Conservation (phyloP, 2,113 vertebrate genomes). For the Hippocampus barbouri region DNA sequence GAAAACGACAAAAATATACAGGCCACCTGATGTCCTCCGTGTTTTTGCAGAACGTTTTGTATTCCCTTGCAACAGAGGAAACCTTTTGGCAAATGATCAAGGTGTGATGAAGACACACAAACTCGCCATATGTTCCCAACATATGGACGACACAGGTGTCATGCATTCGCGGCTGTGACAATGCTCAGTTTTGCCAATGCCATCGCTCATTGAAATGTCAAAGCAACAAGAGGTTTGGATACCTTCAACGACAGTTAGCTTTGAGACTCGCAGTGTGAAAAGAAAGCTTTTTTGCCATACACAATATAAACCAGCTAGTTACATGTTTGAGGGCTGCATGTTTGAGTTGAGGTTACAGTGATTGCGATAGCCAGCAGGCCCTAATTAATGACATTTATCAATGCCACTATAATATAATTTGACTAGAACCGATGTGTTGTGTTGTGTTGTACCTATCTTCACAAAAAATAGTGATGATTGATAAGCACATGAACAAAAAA, state of each 20-base stretch:
- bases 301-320: background rate
- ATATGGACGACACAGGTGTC: slow-evolving; percentile 22
- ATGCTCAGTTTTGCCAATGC: slow-evolving; percentile 44
- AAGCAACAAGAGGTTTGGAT: slow-evolving; percentile 11
- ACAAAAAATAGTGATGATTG: background rate
- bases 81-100: slow-evolving; percentile 13
- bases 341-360: background rate
- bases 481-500: background rate
- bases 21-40: background rate
- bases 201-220: slow-evolving; percentile 50
- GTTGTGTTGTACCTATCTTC: background rate
- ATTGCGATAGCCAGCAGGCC: background rate
- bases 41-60: slow-evolving; percentile 4
- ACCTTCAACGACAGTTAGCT: slow-evolving; percentile 18
- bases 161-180: slow-evolving; percentile 19
- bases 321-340: background rate
- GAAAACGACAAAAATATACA: background rate
- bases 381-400: background rate
- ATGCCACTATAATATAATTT: background rate
- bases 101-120: slow-evolving; percentile 19
- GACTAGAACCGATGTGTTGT: background rate
- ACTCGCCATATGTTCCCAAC: slow-evolving; percentile 18
- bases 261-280: background rate
- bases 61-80: slow-evolving; percentile 2
- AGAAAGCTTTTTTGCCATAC: background rate